These are phyloP conservation scores for Drosophila pseudoananassae DNA, from an alignment of 1,140 invertebrate genomes.

Conservation along the genomic window DNA sequence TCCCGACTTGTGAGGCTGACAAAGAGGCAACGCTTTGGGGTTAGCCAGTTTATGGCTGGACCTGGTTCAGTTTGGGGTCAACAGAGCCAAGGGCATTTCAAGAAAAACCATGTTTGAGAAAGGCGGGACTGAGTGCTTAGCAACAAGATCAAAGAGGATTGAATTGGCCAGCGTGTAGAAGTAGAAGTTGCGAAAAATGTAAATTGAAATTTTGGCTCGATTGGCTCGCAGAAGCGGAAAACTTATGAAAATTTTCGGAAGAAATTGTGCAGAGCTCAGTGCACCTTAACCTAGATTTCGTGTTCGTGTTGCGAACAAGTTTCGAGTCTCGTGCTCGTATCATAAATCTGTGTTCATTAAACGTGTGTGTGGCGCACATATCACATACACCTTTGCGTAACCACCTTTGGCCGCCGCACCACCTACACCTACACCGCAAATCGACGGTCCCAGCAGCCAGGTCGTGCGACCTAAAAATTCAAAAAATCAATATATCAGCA, in stretches of 20 bases:
- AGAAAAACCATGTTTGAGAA: not conserved
- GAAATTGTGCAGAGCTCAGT: not conserved
- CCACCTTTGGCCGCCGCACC: slow-evolving; percentile 20
- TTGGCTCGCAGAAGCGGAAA: slow-evolving; percentile 2
- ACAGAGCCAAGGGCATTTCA: slow-evolving; percentile 34
- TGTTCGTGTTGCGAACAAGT: slow-evolving; percentile 27
- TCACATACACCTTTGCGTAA: slow-evolving; percentile 14
- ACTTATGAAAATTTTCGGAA: slow-evolving; percentile 13
- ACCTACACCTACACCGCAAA: slow-evolving; percentile 7
- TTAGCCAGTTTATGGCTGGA: slow-evolving; percentile 30
- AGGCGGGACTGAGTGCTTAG: slow-evolving; percentile 3
- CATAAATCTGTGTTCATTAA: slow-evolving; percentile 72
- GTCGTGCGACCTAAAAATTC: slow-evolving; percentile 67
- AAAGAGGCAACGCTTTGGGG: slow-evolving; percentile 39
- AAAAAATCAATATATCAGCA: slow-evolving; percentile 66
- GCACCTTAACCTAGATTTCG: slow-evolving; percentile 39
- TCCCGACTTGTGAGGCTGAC: slow-evolving; percentile 17
- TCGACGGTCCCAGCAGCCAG: slow-evolving; percentile 25
- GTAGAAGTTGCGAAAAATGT: slow-evolving; percentile 1
- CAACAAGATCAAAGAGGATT: slow-evolving; percentile 42
- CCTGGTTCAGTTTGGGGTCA: slow-evolving; percentile 15
- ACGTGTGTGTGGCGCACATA: slow-evolving; percentile 19
- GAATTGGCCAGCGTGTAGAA: slow-evolving; percentile 11
- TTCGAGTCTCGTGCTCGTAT: slow-evolving; percentile 31
- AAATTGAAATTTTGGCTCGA: slow-evolving; percentile 30